These are phyloP conservation scores for Tetragonula clypearis DNA, from an alignment of 1,140 invertebrate genomes.

Conservation along the genomic window DNA sequence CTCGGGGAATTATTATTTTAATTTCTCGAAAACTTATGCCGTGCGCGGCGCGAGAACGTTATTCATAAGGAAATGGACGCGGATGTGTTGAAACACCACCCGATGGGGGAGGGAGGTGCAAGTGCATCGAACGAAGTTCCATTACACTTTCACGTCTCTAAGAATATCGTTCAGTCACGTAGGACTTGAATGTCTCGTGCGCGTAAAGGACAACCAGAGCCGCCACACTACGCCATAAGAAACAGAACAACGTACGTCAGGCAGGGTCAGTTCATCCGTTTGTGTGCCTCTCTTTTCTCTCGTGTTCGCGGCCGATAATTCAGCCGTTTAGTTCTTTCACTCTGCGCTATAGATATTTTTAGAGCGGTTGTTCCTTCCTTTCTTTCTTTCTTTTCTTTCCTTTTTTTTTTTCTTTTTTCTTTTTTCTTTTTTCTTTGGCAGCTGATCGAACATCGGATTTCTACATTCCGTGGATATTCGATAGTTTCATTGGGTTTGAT, in stretches of 20 bases:
- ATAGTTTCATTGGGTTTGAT: too few relatives aligned
- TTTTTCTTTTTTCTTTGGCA: too few relatives aligned
- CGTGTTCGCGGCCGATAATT: background rate
- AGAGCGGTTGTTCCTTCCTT: background rate
- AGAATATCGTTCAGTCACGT: conserved; percentile 47
- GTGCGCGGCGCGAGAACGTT: background rate
- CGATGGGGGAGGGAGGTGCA: background rate
- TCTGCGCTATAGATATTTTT: background rate
- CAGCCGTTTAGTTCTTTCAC: conserved; percentile 5
- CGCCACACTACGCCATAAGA: background rate
- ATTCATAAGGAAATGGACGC: background rate
- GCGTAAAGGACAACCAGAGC: conserved; percentile 11
- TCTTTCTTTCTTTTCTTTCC: too few relatives aligned
- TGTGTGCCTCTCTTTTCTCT: background rate
- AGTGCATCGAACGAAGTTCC: conserved; percentile 1
- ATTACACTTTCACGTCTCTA: conserved; percentile 26
- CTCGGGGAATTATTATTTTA: background rate
- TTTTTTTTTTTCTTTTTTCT: too few relatives aligned
- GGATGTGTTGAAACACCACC: background rate
- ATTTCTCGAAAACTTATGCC: background rate
- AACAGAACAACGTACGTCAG: conserved; percentile 25
- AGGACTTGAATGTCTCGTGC: conserved; percentile 34
- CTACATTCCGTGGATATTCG: too few relatives aligned
- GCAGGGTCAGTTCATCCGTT: conserved; percentile 67
- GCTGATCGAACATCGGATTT: too few relatives aligned